Percentiles rank a stretch among this genome's conserved stretches.
phyloP scores from a whole-genome alignment of 2,888 invertebrate genomes.

The Limnephilus auricula region DNA sequence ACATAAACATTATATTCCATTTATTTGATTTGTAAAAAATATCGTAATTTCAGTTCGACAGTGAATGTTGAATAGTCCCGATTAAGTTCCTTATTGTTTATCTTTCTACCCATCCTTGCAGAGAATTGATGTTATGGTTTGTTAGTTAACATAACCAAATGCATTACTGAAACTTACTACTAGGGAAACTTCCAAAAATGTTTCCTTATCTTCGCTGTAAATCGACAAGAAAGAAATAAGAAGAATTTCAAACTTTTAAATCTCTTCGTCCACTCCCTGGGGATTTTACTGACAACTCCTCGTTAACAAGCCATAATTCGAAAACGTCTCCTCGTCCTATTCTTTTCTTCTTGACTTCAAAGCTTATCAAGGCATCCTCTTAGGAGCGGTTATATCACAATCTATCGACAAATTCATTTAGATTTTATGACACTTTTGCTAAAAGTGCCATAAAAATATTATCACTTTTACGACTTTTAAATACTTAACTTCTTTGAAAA shows the following conservation, averaged over 20 bases:
- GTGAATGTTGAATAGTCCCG: too few relatives aligned
- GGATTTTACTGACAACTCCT: neutral
- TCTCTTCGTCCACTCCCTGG: neutral
- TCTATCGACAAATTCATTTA: neutral
- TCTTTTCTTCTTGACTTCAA: neutral
- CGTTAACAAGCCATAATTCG: neutral
- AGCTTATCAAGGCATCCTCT: neutral
- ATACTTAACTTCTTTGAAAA: neutral
- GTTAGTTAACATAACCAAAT: neutral
- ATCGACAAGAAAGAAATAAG: neutral
- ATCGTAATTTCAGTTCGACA: too few relatives aligned
- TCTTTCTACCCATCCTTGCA: neutral
- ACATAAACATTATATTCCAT: too few relatives aligned
- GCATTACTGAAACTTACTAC: neutral
- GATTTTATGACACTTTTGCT: neutral
- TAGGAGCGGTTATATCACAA: neutral
- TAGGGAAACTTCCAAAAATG: neutral
- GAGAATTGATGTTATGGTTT: neutral
- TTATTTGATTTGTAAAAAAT: too few relatives aligned
- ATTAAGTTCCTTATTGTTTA: too few relatives aligned
- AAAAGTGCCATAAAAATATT: neutral
- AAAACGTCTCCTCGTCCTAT: neutral
- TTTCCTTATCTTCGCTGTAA: neutral
- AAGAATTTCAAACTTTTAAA: constrained; percentile 20
- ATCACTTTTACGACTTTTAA: neutral